These are phyloP conservation scores for Taeniopygia guttata DNA, from an alignment of 2,797 vertebrate genomes.

Conservation along the genomic window DNA sequence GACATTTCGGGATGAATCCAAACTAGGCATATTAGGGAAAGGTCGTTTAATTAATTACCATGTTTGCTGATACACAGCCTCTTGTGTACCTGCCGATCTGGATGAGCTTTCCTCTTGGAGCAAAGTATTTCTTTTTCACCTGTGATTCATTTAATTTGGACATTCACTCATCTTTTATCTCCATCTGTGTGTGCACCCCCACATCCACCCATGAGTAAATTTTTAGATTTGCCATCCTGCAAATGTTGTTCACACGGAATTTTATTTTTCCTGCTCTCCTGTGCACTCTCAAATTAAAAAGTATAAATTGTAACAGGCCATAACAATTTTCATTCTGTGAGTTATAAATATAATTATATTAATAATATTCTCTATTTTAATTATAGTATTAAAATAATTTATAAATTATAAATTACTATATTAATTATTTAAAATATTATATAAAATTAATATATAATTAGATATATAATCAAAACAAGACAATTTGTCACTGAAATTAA, in stretches of 20 bases:
- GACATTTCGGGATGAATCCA: constrained; percentile 1
- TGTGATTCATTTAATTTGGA: not conserved
- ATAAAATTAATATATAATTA: too few species aligned
- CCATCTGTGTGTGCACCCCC: too few species aligned
- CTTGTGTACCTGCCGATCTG: not conserved
- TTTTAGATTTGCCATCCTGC: too few species aligned
- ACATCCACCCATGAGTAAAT: too few species aligned
- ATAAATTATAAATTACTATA: not conserved
- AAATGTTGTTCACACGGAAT: not conserved
- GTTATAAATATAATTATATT: not conserved
- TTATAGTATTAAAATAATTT: too few species aligned
- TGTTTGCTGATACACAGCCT: not conserved
- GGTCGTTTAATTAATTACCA: not conserved
- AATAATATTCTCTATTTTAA: too few species aligned
- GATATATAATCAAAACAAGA: not conserved
- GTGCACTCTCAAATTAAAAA: not conserved
- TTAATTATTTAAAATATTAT: too few species aligned
- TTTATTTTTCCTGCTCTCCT: not conserved
- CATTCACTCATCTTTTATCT: not conserved
- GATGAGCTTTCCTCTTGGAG: not conserved
- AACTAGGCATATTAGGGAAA: not conserved
- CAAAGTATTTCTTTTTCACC: not conserved
- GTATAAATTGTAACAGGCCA: not conserved
- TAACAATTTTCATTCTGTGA: not conserved
- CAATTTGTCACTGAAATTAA: not conserved